phyloP scores from a whole-genome alignment of 2,888 invertebrate species.

The Coenonympha glycerion region DNA sequence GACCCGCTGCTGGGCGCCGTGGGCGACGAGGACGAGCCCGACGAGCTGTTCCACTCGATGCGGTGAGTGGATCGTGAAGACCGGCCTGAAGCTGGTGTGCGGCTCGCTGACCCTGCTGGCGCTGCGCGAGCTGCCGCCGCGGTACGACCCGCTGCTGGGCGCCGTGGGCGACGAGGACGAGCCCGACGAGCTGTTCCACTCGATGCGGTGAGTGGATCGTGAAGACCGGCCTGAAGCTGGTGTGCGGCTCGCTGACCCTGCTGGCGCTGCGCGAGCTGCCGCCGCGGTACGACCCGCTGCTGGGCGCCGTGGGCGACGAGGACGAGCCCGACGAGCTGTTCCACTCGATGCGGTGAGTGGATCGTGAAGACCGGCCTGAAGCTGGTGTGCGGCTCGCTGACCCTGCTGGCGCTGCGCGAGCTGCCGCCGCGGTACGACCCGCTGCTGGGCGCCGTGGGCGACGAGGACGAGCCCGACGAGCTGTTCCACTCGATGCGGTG shows the following conservation, averaged over 20 bases:
- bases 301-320: conserved; percentile 36
- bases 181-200: conserved; percentile 35
- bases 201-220: conserved; percentile 37
- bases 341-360: conserved; percentile 36
- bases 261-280: conserved; percentile 89
- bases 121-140: conserved; percentile 85
- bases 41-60: conserved; percentile 35
- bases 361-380: conserved; percentile 95
- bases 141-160: conserved; percentile 58
- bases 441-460: conserved; percentile 39
- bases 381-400: conserved; percentile 87
- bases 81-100: conserved; percentile 90
- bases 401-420: conserved; percentile 89
- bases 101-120: conserved; percentile 87
- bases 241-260: conserved; percentile 87
- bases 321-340: conserved; percentile 37
- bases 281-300: conserved; percentile 61
- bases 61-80: conserved; percentile 79
- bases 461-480: conserved; percentile 35
- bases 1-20: conserved; percentile 49
- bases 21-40: conserved; percentile 34
- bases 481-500: conserved; percentile 38
- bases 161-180: conserved; percentile 34
- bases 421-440: conserved; percentile 76
- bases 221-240: conserved; percentile 93